Base-by-base conservation (phyloP, 2,113 vertebrate species). In the Oncorhynchus mykiss region DNA sequence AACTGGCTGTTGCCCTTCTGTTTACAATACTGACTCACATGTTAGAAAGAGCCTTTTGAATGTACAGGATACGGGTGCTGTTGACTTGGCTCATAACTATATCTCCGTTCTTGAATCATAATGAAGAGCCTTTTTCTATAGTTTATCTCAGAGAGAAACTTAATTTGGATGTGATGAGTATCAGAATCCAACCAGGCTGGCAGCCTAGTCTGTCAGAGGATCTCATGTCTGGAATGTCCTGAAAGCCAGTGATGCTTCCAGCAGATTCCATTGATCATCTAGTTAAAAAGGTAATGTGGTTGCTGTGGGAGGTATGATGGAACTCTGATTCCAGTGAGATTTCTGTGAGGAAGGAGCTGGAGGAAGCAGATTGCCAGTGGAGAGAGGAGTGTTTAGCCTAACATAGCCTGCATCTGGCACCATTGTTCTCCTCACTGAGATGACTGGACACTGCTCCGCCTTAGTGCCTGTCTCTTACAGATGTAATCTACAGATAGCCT, bases 351-450 rank as follows among this genome's bases (percentile, higher is more conserved):
- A 91, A 91, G 85, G 82, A 85, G 87, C 89, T 91, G 90, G 82
- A 91, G 90, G 91, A 93, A 92, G 86, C 84, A 92, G 90, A 93
- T 92, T 91, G 88, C 70, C 81, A 79, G 82, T 78, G 82, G 83
- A 77, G 45, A 86, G 88, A 22, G 83, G 51, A 75, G 68, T 57
- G 86, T 85, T 84, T 85, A 82, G 82, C 67, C 80, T 68, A 66
- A 67, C 84, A 74, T 81, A 85, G 84, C 78, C 85, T 82, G 86
- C 84, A 84, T 88, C 84, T 87, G 87, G 79, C 81, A 79, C 90
- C 72, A 92, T 92, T 92, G 90, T 93, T 91, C 81, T 85, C 79
- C 49, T 76, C 25, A 31, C 67, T 54, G 51, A 54, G 16, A 14
- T 54, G 51, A 14, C 51, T 80, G 83, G 84, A 77, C 77, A 79